Percentiles rank a stretch among this genome's conserved stretches.
phyloP scores from a whole-genome alignment of 37 sponge, comb jelly and placozoan species.

The Theonella swinhoei region DNA sequence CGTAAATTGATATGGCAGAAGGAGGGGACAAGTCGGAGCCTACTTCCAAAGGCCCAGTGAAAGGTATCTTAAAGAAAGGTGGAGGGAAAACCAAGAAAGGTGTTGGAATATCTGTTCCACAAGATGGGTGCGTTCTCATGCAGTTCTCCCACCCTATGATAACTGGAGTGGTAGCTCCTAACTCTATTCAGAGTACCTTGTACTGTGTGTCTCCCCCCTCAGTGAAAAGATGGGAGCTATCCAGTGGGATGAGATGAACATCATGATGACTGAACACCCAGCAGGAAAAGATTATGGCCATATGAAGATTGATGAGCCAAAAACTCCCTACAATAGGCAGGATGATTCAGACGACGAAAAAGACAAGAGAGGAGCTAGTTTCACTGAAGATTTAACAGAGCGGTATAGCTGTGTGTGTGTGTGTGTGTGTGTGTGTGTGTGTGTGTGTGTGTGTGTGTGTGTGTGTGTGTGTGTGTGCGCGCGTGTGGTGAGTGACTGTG shows the following conservation, averaged over 20 bases:
- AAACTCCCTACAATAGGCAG: conserved; percentile 85
- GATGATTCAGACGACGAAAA: conserved; percentile 11
- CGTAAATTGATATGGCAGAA: background rate
- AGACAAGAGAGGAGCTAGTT: no score
- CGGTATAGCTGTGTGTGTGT: background rate
- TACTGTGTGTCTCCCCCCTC: background rate
- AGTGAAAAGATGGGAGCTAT: conserved; percentile 37
- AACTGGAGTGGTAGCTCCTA: no score
- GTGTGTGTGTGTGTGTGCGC: no score
- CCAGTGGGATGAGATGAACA: conserved; percentile 99
- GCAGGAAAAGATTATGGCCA: conserved; percentile 98
- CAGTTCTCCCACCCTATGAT: no score
- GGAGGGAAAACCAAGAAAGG: background rate
- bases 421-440: background rate
- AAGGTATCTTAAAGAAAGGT: conserved; percentile 30
- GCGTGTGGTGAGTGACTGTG: no score
- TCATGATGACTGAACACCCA: conserved; percentile 91
- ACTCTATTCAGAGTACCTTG: background rate
- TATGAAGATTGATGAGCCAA: conserved; percentile 99
- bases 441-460: no score
- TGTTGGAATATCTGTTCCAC: background rate
- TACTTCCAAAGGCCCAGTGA: background rate
- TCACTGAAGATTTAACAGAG: background rate
- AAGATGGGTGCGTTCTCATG: background rate
- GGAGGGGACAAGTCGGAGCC: background rate